Evolutionary conservation across 2,888 invertebrate species (phyloP).

Genomic region (Thelaira solivaga): DNA sequence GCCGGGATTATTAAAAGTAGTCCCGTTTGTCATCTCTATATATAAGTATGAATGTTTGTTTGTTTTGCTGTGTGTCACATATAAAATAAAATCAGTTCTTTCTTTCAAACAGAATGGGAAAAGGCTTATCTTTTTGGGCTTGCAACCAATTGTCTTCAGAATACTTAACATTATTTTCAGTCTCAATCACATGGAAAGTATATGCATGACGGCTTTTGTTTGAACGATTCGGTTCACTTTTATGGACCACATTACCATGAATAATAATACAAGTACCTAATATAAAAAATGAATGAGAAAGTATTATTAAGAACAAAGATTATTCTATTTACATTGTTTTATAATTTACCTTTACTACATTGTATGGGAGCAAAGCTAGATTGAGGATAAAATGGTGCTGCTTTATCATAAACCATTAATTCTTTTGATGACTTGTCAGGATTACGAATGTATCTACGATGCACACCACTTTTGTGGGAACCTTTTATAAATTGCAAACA

Average conservation of each 20-base stretch:
- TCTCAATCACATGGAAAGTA: slow-evolving; percentile 95
- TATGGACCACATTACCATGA: slow-evolving; percentile 95
- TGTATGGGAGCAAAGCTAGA: slow-evolving; percentile 87
- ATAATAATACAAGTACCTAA: slow-evolving; percentile 91
- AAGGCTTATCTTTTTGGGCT: slow-evolving; percentile 83
- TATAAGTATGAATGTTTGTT: not conserved
- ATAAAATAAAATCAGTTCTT: slow-evolving; percentile 65
- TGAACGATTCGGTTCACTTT: slow-evolving; percentile 91
- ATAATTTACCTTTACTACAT: slow-evolving; percentile 87
- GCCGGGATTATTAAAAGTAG: too few relatives aligned
- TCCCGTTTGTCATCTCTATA: too few relatives aligned
- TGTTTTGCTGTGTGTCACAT: not conserved
- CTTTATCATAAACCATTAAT: slow-evolving; percentile 83
- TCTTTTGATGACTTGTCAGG: slow-evolving; percentile 81
- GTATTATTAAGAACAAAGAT: not conserved
- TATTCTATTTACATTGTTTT: not conserved
- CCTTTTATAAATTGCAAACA: slow-evolving; percentile 95
- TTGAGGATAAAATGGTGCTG: slow-evolving; percentile 83
- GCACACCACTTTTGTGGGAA: slow-evolving; percentile 91
- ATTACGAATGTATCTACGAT: slow-evolving; percentile 83
- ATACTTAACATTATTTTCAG: slow-evolving; percentile 83
- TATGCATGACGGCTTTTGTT: slow-evolving; percentile 92
- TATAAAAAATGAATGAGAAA: not conserved
- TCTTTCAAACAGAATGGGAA: slow-evolving; percentile 81
- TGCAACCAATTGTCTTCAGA: slow-evolving; percentile 92